Base-by-base conservation (phyloP, 1,140 invertebrate genomes). In the Zaprionus davidi region DNA sequence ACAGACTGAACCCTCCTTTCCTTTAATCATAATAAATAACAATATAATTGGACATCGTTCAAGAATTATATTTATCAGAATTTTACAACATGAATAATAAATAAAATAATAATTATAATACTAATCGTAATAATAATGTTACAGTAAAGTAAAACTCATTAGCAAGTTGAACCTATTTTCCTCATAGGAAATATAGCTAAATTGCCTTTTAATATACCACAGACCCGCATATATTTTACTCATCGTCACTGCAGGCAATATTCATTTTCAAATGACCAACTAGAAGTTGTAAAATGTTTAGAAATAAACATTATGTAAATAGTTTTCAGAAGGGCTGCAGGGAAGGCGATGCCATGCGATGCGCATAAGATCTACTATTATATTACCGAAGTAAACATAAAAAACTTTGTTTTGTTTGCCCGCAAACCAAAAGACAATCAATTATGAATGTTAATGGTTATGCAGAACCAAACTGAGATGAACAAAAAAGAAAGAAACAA, bases 401-500 rank as follows among this genome's bases (percentile, higher is more conserved):
- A 59, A 17, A 65, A 77, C 70, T 49, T 73, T 73, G 44, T 73
- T 77, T 44, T 53, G 36, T 75, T 57, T 63, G 74, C 63, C 71
- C 79, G 64, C 59, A 78, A 70, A 69, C 46, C 58, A 62, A 46
- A 69, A 68, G 46, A 28, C 83, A 69, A 82, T 80, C 74, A 86
- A 84, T 84, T 84, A 84, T 81, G 74, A 36, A 68, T 71, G 46
- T 77, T 87, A 86, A 86, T 86, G 71, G 74, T 69, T 63, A 65
- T 17, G 15, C 20, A 65, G 49, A 65, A 60, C 34, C 3, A n/a
- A 65, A 57, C 31, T n/a, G 15, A 73, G 44, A 46, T 46, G 41
- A 46, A 9, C 41, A 17, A 53, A 24, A 55, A 22, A 44, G 46
- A 57, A 28, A 22, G 36, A 26, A 22, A 34, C 11, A 49, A 38